phyloP scores from a whole-genome alignment of 2,888 invertebrate genomes.

The Synanthedon myopaeformis region DNA sequence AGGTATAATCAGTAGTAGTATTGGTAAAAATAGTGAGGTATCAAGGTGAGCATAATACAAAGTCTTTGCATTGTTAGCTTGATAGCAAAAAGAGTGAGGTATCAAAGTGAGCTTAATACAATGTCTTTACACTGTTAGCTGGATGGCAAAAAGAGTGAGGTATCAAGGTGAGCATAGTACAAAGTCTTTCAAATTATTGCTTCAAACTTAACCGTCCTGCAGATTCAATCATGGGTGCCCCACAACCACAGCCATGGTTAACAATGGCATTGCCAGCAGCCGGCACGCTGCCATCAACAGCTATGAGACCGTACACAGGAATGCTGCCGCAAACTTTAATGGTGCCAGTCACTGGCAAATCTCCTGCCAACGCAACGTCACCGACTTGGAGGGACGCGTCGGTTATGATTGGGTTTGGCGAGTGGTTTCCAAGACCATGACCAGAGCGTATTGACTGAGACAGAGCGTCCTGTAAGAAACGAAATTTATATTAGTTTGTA shows the following conservation, averaged over 20 bases:
- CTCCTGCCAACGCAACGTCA: constrained; percentile 38
- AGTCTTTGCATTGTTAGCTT: not conserved
- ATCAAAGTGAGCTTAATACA: not conserved
- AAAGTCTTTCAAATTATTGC: not conserved
- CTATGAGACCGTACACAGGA: constrained; percentile 48
- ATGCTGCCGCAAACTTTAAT: constrained; percentile 47
- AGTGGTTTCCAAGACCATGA: not conserved
- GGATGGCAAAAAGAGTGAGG: no score
- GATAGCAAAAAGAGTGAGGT: no score
- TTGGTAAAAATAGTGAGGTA: no score
- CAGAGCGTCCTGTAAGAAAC: not conserved
- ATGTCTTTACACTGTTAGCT: not conserved
- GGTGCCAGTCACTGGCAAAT: constrained; percentile 41
- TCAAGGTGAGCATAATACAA: not conserved
- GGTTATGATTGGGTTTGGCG: constrained; percentile 31
- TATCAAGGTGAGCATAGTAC: not conserved
- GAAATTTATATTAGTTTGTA: not conserved
- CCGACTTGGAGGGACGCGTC: constrained; percentile 44
- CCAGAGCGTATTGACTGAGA: not conserved
- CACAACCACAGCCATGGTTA: constrained; percentile 16
- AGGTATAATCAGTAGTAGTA: no score
- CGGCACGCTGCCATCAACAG: constrained; percentile 40
- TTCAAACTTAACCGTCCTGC: constrained; percentile 10
- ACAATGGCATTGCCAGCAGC: constrained; percentile 40
- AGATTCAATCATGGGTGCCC: constrained; percentile 19